Conservation (phyloP, 2,113 vertebrate genomes). For the Synchiropus splendidus region DNA sequence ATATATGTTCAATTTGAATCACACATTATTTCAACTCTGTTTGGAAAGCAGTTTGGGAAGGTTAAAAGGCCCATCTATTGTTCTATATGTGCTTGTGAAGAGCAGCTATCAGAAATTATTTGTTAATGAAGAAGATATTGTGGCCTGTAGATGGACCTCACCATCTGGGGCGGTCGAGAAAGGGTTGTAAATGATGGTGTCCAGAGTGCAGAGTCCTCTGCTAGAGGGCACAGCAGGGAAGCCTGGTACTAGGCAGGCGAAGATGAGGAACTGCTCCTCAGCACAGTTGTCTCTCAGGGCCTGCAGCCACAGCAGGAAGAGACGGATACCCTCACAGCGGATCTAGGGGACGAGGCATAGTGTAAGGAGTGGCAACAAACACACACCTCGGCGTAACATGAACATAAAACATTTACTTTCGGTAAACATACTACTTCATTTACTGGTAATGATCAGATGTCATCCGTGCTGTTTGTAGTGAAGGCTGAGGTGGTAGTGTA, state of each 20-base stretch:
- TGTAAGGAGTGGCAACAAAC: not conserved
- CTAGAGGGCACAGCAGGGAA: slow-evolving; percentile 83
- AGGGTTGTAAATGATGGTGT: slow-evolving; percentile 85
- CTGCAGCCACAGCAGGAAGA: slow-evolving; percentile 96
- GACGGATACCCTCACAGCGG: slow-evolving; percentile 92
- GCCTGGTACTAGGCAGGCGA: slow-evolving; percentile 92
- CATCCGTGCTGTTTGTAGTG: no score
- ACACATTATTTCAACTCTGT: no score
- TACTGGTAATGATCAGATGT: no score
- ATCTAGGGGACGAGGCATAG: slow-evolving; percentile 63
- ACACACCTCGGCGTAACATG: no score
- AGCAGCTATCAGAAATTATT: no score
- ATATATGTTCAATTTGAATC: no score
- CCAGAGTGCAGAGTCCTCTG: slow-evolving; percentile 85
- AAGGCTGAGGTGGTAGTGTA: no score
- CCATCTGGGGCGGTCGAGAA: slow-evolving; percentile 73
- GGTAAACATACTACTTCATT: no score
- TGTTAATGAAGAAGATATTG: not conserved
- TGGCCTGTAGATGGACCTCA: slow-evolving; percentile 62
- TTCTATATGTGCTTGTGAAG: no score
- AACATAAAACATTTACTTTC: no score
- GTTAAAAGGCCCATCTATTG: no score
- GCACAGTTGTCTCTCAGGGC: slow-evolving; percentile 89
- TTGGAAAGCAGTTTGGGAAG: no score
- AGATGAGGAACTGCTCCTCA: slow-evolving; percentile 91